Evolutionary conservation across 2,797 vertebrate species (phyloP).

Genomic region (Gymnoscopelus braueri): DNA sequence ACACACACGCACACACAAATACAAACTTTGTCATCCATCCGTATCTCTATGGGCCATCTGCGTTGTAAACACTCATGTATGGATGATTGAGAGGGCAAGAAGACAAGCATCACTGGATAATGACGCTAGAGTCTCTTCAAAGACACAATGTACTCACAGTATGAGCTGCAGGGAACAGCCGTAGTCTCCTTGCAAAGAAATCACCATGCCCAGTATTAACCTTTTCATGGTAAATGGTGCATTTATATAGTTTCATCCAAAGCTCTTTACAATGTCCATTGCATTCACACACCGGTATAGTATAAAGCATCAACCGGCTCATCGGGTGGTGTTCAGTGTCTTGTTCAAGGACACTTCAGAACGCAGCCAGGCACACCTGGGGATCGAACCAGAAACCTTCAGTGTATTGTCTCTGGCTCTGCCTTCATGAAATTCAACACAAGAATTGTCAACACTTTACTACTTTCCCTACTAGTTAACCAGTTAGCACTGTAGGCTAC

Average conservation of each 20-base stretch:
- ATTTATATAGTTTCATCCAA: too few species aligned
- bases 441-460: too few species aligned
- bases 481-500: too few species aligned
- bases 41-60: conserved; percentile 54
- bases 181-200: conserved; percentile 7
- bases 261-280: too few species aligned
- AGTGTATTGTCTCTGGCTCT: background rate
- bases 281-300: too few species aligned
- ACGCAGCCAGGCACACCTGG: background rate
- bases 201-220: too few species aligned
- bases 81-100: conserved; percentile 58
- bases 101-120: conserved; percentile 27
- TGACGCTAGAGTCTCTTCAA: background rate
- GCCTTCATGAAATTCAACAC: background rate
- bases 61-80: conserved; percentile 45
- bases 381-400: background rate
- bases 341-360: background rate
- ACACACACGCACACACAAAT: background rate
- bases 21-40: conserved; percentile 22
- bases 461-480: background rate
- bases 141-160: conserved; percentile 29
- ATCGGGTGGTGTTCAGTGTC: background rate
- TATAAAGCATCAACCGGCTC: background rate
- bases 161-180: conserved; percentile 12
- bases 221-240: too few species aligned